Percentiles rank a stretch among this genome's conserved stretches.
Conservation (phyloP, 2,113 vertebrate genomes). For the Gopherus evgoodei region DNA sequence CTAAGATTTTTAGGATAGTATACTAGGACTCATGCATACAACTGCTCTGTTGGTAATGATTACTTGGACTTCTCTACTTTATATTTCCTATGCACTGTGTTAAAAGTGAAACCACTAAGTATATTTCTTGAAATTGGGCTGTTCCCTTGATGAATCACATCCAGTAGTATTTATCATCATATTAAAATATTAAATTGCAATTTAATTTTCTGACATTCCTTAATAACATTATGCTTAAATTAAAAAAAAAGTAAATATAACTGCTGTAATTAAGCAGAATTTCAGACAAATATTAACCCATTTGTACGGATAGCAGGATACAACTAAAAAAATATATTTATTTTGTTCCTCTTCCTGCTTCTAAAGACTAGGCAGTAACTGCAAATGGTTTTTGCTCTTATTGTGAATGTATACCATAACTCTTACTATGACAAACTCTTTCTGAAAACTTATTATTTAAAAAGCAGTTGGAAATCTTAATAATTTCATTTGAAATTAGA, state of each 20-base stretch:
- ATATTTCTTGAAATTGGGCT: neutral
- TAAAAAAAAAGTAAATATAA: neutral
- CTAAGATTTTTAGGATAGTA: neutral
- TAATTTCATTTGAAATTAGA: neutral
- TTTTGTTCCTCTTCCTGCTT: neutral
- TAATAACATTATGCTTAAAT: neutral
- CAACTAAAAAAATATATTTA: neutral
- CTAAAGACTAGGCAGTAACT: neutral
- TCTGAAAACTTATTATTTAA: neutral
- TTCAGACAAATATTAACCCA: neutral
- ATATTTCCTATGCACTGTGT: neutral
- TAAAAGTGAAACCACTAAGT: neutral
- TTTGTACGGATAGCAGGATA: neutral
- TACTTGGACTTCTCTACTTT: neutral
- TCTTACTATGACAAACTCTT: neutral
- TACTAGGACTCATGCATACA: neutral
- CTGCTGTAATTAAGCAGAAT: neutral
- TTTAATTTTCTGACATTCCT: neutral
- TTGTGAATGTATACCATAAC: neutral
- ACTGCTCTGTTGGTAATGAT: neutral
- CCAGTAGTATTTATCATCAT: neutral
- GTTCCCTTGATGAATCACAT: neutral
- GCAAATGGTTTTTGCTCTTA: neutral
- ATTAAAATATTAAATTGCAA: neutral
- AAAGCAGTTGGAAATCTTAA: neutral